These are phyloP conservation scores for Cyanocitta stelleri DNA, from an alignment of 2,113 vertebrate species.

Conservation along the genomic window DNA sequence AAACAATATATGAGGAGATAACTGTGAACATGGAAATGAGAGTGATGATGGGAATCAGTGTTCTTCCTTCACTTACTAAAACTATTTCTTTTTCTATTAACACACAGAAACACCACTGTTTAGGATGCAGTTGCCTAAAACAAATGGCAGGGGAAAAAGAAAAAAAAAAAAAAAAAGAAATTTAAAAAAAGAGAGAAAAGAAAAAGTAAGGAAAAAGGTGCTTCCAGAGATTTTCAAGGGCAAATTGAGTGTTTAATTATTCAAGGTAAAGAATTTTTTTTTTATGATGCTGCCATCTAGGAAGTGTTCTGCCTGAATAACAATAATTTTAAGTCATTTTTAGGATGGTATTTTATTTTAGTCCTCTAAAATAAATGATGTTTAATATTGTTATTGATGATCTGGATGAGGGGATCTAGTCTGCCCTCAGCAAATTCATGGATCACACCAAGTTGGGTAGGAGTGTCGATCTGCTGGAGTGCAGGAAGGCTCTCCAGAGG, in stretches of 20 bases:
- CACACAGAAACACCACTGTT: background rate
- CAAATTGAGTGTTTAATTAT: background rate
- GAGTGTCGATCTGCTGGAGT: fast-evolving
- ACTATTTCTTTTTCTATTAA: background rate
- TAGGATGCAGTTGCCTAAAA: background rate
- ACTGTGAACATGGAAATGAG: background rate
- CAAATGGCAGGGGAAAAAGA: background rate
- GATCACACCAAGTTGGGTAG: background rate
- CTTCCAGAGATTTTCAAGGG: background rate
- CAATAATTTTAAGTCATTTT: background rate
- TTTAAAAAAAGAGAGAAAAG: background rate
- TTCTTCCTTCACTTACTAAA: background rate
- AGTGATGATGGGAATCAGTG: background rate
- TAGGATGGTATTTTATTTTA: background rate
- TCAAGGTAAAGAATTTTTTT: background rate
- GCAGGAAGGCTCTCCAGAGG: background rate
- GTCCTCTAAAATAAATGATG: background rate
- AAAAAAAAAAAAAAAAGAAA: background rate
- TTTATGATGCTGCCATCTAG: background rate
- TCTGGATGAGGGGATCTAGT: background rate
- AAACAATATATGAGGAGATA: background rate
- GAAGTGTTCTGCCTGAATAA: background rate
- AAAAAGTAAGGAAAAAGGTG: fast-evolving
- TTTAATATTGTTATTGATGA: background rate
- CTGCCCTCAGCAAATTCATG: background rate